Base-by-base conservation (phyloP, 1,140 invertebrate genomes). In the Nomia melanderi region DNA sequence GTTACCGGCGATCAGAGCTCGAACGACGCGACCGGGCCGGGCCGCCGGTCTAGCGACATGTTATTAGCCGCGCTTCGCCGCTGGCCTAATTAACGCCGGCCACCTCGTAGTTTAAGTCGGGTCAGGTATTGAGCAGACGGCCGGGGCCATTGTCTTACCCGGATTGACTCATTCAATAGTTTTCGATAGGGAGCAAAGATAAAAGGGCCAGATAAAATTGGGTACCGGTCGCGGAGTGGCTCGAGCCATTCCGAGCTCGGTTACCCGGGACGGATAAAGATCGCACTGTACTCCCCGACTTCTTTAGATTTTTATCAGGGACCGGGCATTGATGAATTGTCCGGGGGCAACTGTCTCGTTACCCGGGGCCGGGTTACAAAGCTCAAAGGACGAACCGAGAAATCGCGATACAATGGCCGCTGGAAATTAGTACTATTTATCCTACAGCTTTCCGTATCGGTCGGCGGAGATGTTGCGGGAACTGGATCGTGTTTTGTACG, bases 21-120 rank as follows among this genome's bases (percentile, higher is more conserved):
- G 56, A 76, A 76, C 73, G 74, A 78, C 73, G 79, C n/a, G n/a
- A n/a, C n/a, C n/a, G n/a, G n/a, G n/a, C n/a, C n/a, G n/a, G n/a
- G n/a, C n/a, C n/a, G 39, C 44, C 69, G 65, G 70, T 78, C 80
- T 56, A 70, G 57, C 79, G 86, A 87, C 87, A 76, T 79, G 86
- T 88, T 88, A 88, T 88, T 88, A 88, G 81, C 86, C 64, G 63
- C 72, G 59, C 71, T 67, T 70, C 82, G 73, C 80, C 83, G 83
- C 79, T 79, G 84, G 67, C 78, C 79, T 83, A 88, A 87, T 88
- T 88, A 88, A 84, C 80, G 77, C 53, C 69, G 66, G 60, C 75
- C 56, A 63, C 47, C 60, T 65, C 70, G 71, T 79, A 86, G 79
- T 86, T 87, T 77, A 85, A 87, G 77, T 81, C 47, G 29, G 50